Evolutionary conservation across 2,888 invertebrate genomes (phyloP).

Genomic region (Ochropacha duplaris): DNA sequence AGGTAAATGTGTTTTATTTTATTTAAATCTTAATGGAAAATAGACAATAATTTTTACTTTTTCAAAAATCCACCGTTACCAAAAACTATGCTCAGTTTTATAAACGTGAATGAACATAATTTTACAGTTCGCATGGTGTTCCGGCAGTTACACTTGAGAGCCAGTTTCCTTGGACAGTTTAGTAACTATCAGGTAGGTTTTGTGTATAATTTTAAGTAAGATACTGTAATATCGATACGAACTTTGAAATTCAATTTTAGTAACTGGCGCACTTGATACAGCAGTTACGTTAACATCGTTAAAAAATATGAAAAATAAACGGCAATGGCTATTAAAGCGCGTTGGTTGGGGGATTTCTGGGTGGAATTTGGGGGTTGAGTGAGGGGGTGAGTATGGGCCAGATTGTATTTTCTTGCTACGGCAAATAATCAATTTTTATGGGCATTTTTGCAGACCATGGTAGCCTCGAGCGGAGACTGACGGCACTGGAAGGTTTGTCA

Average conservation of each 20-base stretch:
- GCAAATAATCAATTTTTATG: conserved; percentile 79
- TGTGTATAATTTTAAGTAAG: no score
- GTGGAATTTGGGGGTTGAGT: conserved; percentile 11
- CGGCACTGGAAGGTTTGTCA: conserved; percentile 12
- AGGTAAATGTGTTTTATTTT: no score
- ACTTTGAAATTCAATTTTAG: conserved; percentile 27
- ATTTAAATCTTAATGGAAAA: no score
- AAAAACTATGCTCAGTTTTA: no score
- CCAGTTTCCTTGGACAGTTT: no score
- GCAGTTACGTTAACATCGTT: conserved; percentile 29
- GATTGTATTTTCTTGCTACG: conserved; percentile 79
- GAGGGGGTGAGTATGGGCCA: conserved; percentile 46
- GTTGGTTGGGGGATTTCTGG: conserved; percentile 22
- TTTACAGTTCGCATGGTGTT: no score
- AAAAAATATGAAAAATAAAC: conserved; percentile 67
- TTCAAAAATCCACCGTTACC: no score
- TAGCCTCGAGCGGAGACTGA: conserved; percentile 15
- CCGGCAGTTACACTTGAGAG: no score
- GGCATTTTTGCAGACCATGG: conserved; percentile 66
- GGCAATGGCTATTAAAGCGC: conserved; percentile 55
- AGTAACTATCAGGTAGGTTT: no score
- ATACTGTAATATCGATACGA: not conserved
- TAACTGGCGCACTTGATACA: conserved; percentile 23
- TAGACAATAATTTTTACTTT: no score
- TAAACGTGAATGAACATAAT: no score